Evolutionary conservation across 2,888 invertebrate species (phyloP).

Genomic region (Noctua comes): DNA sequence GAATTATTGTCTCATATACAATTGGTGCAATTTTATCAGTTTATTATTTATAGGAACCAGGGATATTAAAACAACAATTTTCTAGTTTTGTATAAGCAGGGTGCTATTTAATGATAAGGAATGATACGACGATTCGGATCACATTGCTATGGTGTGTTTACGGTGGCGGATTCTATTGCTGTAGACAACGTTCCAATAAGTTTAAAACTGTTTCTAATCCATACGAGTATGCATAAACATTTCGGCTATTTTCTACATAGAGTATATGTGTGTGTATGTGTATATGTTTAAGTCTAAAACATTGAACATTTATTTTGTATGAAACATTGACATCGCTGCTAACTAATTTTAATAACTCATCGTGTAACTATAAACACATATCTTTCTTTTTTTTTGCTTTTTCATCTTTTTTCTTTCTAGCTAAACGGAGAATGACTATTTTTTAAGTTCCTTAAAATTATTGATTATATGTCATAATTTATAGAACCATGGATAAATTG

Average conservation of each 20-base stretch:
- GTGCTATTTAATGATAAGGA: constrained; percentile 62
- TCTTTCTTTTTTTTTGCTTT: constrained; percentile 29
- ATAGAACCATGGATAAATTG: constrained; percentile 48
- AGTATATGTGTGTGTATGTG: no score
- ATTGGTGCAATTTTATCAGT: background rate
- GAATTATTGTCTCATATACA: background rate
- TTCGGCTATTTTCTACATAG: constrained; percentile 56
- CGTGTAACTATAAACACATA: constrained; percentile 50
- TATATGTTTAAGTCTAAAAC: constrained; percentile 41
- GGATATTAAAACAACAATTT: constrained; percentile 53
- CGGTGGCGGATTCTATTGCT: constrained; percentile 34
- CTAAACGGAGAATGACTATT: constrained; percentile 39
- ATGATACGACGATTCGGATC: constrained; percentile 62
- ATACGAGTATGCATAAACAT: constrained; percentile 45
- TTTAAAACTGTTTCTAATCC: constrained; percentile 36
- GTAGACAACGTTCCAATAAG: constrained; percentile 26
- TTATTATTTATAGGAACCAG: background rate
- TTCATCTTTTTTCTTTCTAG: constrained; percentile 28
- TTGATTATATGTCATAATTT: constrained; percentile 54
- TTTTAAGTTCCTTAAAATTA: constrained; percentile 54
- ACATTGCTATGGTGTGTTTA: constrained; percentile 42
- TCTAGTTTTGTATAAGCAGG: constrained; percentile 42
- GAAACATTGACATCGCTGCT: constrained; percentile 66
- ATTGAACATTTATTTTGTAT: constrained; percentile 57
- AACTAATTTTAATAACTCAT: constrained; percentile 46